These are phyloP conservation scores for Bombus impatiens DNA, from an alignment of 1,140 invertebrate genomes.

Conservation along the genomic window DNA sequence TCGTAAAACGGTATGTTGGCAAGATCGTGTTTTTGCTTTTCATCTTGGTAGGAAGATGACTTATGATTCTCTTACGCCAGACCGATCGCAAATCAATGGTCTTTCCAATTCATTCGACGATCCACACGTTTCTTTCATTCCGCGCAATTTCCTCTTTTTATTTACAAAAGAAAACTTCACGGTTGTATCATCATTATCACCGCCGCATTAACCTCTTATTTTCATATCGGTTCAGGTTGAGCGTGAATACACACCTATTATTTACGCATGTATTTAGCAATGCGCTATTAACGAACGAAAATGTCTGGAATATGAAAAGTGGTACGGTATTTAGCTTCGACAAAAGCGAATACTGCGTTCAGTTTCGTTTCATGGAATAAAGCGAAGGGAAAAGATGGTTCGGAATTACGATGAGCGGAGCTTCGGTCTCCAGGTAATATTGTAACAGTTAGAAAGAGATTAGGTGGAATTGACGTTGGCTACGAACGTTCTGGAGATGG, in stretches of 20 bases:
- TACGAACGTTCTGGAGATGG: slow-evolving; percentile 21
- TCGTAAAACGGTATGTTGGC: slow-evolving; percentile 46
- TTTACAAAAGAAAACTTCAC: background rate
- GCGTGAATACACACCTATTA: background rate
- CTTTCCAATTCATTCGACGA: background rate
- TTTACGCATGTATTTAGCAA: background rate
- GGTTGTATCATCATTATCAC: background rate
- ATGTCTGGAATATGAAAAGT: background rate
- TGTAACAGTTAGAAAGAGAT: slow-evolving; percentile 55
- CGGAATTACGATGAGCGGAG: background rate
- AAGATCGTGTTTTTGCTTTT: slow-evolving; percentile 1
- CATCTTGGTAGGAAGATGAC: slow-evolving; percentile 31
- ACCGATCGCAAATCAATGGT: slow-evolving; percentile 24
- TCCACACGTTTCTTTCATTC: background rate
- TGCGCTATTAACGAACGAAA: background rate
- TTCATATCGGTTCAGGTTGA: background rate
- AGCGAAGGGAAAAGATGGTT: background rate
- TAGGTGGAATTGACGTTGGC: slow-evolving; percentile 49
- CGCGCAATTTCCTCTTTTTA: background rate
- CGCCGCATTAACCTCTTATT: background rate
- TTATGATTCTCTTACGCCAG: slow-evolving; percentile 41
- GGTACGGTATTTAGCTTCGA: too few relatives aligned
- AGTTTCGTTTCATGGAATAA: background rate
- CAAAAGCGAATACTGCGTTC: background rate
- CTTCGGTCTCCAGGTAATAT: background rate